Evolutionary conservation across 2,888 invertebrate genomes (phyloP).

Genomic region (Coenonympha arcania): DNA sequence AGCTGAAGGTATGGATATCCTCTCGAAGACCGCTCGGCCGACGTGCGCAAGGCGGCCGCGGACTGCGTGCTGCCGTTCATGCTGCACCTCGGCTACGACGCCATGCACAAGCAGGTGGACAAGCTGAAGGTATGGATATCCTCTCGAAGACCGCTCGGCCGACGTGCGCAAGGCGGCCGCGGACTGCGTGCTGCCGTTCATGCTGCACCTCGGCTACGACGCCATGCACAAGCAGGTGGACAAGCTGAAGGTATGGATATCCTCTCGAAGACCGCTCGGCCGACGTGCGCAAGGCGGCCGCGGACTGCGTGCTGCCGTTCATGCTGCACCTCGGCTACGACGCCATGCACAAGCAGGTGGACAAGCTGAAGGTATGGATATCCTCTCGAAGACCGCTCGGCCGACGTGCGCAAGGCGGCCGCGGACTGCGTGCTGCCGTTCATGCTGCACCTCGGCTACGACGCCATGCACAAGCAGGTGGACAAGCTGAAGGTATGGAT

Average conservation of each 20-base stretch:
- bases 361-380: conserved; percentile 88
- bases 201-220: conserved; percentile 93
- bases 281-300: conserved; percentile 92
- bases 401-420: conserved; percentile 91
- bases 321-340: conserved; percentile 95
- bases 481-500: conserved; percentile 88
- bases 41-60: conserved; percentile 91
- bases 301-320: conserved; percentile 90
- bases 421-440: conserved; percentile 91
- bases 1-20: conserved; percentile 87
- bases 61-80: conserved; percentile 93
- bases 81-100: conserved; percentile 91
- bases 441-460: conserved; percentile 94
- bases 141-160: conserved; percentile 91
- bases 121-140: conserved; percentile 89
- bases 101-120: conserved; percentile 82
- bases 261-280: conserved; percentile 93
- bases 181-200: conserved; percentile 91
- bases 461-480: conserved; percentile 81
- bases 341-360: conserved; percentile 81
- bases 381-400: conserved; percentile 93
- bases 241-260: conserved; percentile 87
- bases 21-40: conserved; percentile 92
- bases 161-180: conserved; percentile 93
- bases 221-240: conserved; percentile 82